Evolutionary conservation across 2,113 vertebrate species (phyloP).

Genomic region (Strix aluco): DNA sequence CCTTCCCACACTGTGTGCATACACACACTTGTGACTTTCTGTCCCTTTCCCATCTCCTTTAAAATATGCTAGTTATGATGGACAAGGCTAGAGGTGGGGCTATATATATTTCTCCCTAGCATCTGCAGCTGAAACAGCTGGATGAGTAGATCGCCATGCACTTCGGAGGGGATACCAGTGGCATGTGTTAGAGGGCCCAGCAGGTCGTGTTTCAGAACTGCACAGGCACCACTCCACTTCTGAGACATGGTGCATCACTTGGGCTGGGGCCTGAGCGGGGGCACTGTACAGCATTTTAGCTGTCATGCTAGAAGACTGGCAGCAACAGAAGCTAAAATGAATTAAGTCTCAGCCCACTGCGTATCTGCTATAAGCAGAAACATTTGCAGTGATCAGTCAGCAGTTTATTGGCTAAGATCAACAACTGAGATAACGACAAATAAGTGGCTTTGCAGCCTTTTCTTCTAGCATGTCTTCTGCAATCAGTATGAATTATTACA

Average conservation of each 20-base stretch:
- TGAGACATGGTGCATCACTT: fast-evolving
- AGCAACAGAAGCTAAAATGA: not conserved
- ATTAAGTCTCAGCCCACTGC: not conserved
- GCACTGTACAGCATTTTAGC: not conserved
- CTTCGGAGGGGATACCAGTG: not conserved
- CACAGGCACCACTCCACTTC: not conserved
- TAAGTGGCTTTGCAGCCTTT: constrained; percentile 61
- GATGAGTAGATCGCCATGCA: not conserved
- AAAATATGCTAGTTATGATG: not conserved
- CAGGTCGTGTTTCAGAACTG: not conserved
- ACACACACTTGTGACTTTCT: not conserved
- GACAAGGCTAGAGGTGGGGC: not conserved
- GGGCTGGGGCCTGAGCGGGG: not conserved
- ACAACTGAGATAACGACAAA: constrained; percentile 60
- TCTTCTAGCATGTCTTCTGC: constrained; percentile 52
- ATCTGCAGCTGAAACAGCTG: not conserved
- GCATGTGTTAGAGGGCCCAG: not conserved
- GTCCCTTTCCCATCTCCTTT: not conserved
- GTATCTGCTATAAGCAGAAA: constrained; percentile 10
- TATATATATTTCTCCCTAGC: not conserved
- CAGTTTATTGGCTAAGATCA: constrained; percentile 64
- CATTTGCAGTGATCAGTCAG: constrained; percentile 50
- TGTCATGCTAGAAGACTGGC: not conserved
- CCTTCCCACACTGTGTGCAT: not conserved
- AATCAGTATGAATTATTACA: constrained; percentile 54